Conservation (phyloP, 53 echinoderm and acorn worm species). For the Echinarachnius parma region DNA sequence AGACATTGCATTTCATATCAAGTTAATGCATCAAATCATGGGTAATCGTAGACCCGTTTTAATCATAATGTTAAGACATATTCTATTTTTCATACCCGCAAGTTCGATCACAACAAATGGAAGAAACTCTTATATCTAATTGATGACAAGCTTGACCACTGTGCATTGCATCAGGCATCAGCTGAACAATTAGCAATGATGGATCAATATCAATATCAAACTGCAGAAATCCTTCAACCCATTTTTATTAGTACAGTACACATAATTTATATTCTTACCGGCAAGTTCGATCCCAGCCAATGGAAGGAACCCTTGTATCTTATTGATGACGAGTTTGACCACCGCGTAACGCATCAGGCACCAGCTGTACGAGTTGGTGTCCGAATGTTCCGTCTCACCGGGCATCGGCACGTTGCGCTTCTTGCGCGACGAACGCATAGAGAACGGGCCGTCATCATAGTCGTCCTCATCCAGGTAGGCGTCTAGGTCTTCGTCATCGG, state of each 20-base stretch:
- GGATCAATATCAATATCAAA: too few relatives aligned
- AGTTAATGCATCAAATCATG: too few relatives aligned
- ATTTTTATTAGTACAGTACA: too few relatives aligned
- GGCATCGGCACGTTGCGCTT: conserved; percentile 35
- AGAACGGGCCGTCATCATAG: conserved; percentile 42
- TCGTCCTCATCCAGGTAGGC: conserved; percentile 53
- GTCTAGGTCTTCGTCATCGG: conserved; percentile 62
- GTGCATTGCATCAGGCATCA: conserved; percentile 96
- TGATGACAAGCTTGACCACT: conserved; percentile 67
- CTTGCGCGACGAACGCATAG: conserved; percentile 27
- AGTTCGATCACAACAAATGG: conserved; percentile 84
- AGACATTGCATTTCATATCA: too few relatives aligned
- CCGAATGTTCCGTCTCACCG: conserved; percentile 70
- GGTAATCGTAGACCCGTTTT: too few relatives aligned
- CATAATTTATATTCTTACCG: conserved; percentile 43
- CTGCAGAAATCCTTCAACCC: too few relatives aligned
- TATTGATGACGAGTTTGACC: conserved; percentile 70
- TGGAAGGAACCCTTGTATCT: conserved; percentile 80
- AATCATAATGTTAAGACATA: too few relatives aligned
- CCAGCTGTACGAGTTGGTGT: conserved; percentile 95
- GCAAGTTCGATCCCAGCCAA: conserved; percentile 87
- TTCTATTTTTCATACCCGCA: conserved; percentile 73
- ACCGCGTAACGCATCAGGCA: conserved; percentile 91
- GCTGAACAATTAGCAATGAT: conserved; percentile 85
- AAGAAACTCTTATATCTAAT: conserved; percentile 76